A percentile compares a stretch with the other conserved stretches of the same genome.
phyloP scores from a whole-genome alignment of 1,140 invertebrate genomes.

The Dendroctonus ponderosae region DNA sequence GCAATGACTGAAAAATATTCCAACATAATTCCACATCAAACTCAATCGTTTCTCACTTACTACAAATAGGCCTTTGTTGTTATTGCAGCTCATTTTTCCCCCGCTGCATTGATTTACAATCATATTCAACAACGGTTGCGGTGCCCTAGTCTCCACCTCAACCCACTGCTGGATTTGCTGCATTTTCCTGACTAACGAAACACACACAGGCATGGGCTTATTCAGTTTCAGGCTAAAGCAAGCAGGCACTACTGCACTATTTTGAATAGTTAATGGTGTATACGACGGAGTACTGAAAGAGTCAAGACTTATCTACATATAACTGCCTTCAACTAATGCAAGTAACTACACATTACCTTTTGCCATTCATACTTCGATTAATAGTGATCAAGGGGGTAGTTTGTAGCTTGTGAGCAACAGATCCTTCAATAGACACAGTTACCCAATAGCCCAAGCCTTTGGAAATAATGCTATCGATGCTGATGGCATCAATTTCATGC shows the following conservation, averaged over 20 bases:
- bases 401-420: slow-evolving; percentile 83
- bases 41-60: slow-evolving; percentile 55
- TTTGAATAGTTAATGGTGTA: slow-evolving; percentile 72
- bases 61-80: slow-evolving; percentile 74
- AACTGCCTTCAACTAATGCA: no score
- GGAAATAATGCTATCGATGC: slow-evolving; percentile 68
- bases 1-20: slow-evolving; percentile 68
- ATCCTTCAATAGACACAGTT: slow-evolving; percentile 88
- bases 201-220: slow-evolving; percentile 82
- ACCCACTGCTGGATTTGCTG: slow-evolving; percentile 70
- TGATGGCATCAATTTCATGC: slow-evolving; percentile 71
- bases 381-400: slow-evolving; percentile 76
- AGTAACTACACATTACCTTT: slow-evolving; percentile 60
- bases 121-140: slow-evolving; percentile 71
- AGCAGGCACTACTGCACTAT: slow-evolving; percentile 85
- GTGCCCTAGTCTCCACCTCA: slow-evolving; percentile 65
- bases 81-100: slow-evolving; percentile 65
- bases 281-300: slow-evolving; percentile 71
- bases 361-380: slow-evolving; percentile 68
- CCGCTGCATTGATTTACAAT: slow-evolving; percentile 73
- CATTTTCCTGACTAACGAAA: slow-evolving; percentile 70
- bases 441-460: slow-evolving; percentile 80
- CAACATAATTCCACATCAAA: slow-evolving; percentile 10
- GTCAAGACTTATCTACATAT: neutral
- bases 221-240: slow-evolving; percentile 86